phyloP scores from a whole-genome alignment of 2,113 vertebrate species.

The Peromyscus polionotus region DNA sequence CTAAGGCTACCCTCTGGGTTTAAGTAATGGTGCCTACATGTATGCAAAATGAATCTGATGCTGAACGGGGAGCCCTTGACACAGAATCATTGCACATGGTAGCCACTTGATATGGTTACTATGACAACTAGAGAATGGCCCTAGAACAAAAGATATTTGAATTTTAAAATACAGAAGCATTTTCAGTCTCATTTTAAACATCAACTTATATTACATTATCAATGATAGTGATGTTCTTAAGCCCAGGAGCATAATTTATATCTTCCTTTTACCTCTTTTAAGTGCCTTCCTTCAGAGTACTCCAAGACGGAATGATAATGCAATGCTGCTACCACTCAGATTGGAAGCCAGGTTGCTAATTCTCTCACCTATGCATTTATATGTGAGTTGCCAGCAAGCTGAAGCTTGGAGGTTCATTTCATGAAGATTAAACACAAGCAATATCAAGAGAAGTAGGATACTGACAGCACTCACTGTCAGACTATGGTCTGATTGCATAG shows the following conservation, averaged over 20 bases:
- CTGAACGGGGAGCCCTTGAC: background rate
- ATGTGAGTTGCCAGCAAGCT: background rate
- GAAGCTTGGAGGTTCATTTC: background rate
- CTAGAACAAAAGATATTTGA: background rate
- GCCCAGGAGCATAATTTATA: background rate
- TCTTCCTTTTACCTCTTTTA: conserved; percentile 6
- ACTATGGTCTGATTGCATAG: background rate
- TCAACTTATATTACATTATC: background rate
- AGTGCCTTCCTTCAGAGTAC: background rate
- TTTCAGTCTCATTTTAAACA: conserved; percentile 51
- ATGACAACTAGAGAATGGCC: background rate
- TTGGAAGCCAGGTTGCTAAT: background rate
- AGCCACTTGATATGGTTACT: background rate
- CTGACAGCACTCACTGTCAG: too few species aligned
- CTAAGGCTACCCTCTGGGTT: background rate
- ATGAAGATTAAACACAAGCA: background rate
- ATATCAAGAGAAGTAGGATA: background rate
- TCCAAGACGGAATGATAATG: background rate
- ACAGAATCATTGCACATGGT: background rate
- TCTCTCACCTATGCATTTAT: background rate
- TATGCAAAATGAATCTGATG: background rate
- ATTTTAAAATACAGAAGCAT: background rate
- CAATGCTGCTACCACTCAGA: background rate
- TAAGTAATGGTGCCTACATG: background rate
- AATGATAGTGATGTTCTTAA: background rate